Percentiles rank a stretch among this genome's conserved stretches.
These are phyloP conservation scores for Potorous gilbertii DNA, from an alignment of 2,797 vertebrate genomes.

Conservation along the genomic window DNA sequence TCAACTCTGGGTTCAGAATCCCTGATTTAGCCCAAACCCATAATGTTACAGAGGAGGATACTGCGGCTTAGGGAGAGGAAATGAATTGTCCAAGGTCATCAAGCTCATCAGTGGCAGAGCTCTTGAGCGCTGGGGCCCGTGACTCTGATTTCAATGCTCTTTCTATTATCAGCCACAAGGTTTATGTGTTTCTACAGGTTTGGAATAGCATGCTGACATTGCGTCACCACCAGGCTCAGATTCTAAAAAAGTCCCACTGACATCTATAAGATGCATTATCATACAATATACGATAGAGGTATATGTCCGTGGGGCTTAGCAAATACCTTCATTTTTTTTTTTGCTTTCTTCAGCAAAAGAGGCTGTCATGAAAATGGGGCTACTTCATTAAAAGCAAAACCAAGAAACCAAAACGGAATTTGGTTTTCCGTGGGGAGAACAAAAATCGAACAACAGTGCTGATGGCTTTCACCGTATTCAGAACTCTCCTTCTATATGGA, in stretches of 20 bases:
- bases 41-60: neutral
- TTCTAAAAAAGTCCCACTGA: neutral
- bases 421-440: neutral
- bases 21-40: neutral
- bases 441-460: conserved; percentile 16
- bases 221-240: neutral
- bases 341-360: conserved; percentile 11
- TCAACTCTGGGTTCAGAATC: neutral
- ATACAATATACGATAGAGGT: neutral
- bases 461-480: neutral
- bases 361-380: neutral
- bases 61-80: neutral
- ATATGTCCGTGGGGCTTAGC: neutral
- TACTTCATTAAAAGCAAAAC: neutral
- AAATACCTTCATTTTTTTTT: neutral
- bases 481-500: conserved; percentile 27
- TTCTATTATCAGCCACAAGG: neutral
- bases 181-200: neutral
- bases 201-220: neutral
- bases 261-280: neutral
- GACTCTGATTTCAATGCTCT: neutral
- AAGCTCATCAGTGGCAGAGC: neutral
- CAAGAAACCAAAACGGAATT: neutral
- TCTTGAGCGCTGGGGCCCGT: neutral
- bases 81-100: neutral